Base-by-base conservation (phyloP, 1,140 invertebrate genomes). In the Euschistus heros region DNA sequence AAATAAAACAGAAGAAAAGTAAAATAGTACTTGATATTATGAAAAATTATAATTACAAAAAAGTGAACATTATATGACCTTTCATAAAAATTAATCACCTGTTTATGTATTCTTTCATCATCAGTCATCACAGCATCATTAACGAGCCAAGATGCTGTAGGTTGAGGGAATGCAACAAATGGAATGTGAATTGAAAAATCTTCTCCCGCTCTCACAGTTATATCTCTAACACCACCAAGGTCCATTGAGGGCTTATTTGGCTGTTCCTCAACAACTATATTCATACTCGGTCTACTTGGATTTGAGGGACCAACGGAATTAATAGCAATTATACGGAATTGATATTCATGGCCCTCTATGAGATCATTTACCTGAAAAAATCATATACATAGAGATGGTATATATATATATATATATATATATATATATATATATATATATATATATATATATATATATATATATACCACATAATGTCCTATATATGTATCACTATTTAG, bases 181-280 rank as follows among this genome's bases (percentile, higher is more conserved):
- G 95, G 94, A 26, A 98, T 88, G 71, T 93, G 88, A 73, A 99
- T 94, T 62, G 87, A 90, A 78, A 99, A 97, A 74, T 97, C 92
- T 80, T 99, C 93, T 62, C 97, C 97, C 67, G 95, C 95, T 68
- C 93, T 84, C 5, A 98, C 94, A 18, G 89, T 93, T 70, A 99
- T 97, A 73, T 99, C 97, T 44, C 93, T 87, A 7, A 97, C 84
- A 24, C 88, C 88, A 59, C 89, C 86, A 54, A 96, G 81, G 74
- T 98, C 94, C 82, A 99, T 90, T 70, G 87, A 84, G 20, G 97
- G 97, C 76, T 96, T 96, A 74, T 96, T 95, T 0, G 95, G 91
- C 76, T 97, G 92, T 79, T 98, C 94, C 74, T 94, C 92, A 68
- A 94, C 89, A 30, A 85, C 81, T 67, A 98, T 86, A 47, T 85